A percentile compares a stretch with the other conserved stretches of the same genome.
phyloP scores from a whole-genome alignment of 2,888 invertebrate species.

The Subacronicta megacephala region DNA sequence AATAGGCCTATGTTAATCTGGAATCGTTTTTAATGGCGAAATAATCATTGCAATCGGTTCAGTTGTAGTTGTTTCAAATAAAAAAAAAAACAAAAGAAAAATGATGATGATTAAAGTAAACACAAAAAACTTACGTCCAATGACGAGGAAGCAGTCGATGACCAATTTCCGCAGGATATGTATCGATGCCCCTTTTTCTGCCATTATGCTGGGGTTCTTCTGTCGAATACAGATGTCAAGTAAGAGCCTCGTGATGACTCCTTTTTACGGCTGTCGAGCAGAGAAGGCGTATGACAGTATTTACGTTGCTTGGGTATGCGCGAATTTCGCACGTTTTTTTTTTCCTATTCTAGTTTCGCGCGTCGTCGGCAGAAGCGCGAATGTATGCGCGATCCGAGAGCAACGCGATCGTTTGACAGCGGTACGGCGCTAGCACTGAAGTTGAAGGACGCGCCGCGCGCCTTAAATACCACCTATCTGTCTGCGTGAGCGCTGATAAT shows the following conservation, averaged over 20 bases:
- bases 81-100: no score
- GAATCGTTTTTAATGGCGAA: no score
- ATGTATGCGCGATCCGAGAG: slow-evolving; percentile 12
- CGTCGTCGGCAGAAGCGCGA: slow-evolving; percentile 7
- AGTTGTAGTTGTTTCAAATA: no score
- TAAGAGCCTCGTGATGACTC: slow-evolving; percentile 7
- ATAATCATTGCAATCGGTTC: no score
- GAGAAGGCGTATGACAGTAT: background rate
- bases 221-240: background rate
- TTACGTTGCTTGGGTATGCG: background rate
- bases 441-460: slow-evolving; percentile 10
- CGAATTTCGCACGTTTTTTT: background rate
- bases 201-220: slow-evolving; percentile 21
- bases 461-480: slow-evolving; percentile 51
- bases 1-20: no score
- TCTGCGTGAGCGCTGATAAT: slow-evolving; percentile 30
- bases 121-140: slow-evolving; percentile 69
- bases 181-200: slow-evolving; percentile 26
- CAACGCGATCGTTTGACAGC: slow-evolving; percentile 34
- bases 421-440: slow-evolving; percentile 39
- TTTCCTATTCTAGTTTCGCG: slow-evolving; percentile 48
- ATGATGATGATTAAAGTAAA: no score
- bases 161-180: slow-evolving; percentile 69
- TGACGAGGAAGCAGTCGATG: slow-evolving; percentile 72
- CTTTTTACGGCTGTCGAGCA: background rate